Conservation (phyloP, 2,113 vertebrate genomes). For the Passerina amoena region DNA sequence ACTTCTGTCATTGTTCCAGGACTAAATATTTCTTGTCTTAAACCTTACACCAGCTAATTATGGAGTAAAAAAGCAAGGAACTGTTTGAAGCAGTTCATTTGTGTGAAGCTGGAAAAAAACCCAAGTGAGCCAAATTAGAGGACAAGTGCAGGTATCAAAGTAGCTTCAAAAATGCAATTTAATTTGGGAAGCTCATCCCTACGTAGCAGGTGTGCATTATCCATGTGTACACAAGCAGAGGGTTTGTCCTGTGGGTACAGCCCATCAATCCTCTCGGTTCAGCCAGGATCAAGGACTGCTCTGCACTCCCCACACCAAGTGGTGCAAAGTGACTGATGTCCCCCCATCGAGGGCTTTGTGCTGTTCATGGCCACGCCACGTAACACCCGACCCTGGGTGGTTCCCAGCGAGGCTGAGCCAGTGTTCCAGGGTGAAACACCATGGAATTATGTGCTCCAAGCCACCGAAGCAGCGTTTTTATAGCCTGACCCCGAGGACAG, state of each 20-base stretch:
- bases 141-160: not conserved
- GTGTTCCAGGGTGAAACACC: not conserved
- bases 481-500: not conserved
- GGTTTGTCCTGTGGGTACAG: not conserved
- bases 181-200: not conserved
- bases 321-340: not conserved
- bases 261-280: not conserved
- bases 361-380: not conserved
- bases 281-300: slow-evolving; percentile 6
- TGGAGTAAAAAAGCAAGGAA: not conserved
- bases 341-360: rapidly evolving
- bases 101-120: not conserved
- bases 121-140: not conserved
- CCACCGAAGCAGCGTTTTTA: not conserved
- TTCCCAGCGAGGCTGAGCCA: not conserved
- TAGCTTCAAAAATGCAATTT: not conserved
- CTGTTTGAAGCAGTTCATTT: not conserved
- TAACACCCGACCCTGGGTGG: not conserved
- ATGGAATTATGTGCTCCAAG: not conserved
- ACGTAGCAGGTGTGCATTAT: rapidly evolving
- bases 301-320: not conserved
- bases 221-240: not conserved
- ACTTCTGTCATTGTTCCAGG: slow-evolving; percentile 28
- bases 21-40: slow-evolving; percentile 17
- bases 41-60: not conserved